Evolutionary conservation across 2,797 vertebrate genomes (phyloP), one percentile per base, ranked within the genome.

Genomic region (Chlorospingus flavigularis): DNA sequence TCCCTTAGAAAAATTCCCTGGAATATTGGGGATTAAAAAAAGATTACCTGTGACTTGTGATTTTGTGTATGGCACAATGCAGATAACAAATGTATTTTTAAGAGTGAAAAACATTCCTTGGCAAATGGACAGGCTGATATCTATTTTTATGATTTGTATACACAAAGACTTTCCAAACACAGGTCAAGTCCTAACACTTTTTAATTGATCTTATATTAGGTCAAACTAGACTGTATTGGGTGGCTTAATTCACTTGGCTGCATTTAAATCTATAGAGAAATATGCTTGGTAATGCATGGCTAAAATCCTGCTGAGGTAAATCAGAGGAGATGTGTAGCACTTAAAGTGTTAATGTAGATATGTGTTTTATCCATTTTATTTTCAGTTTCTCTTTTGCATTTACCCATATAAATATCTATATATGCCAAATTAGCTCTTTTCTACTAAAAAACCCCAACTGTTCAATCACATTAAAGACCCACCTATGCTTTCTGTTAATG

Each of bases 391-490:
- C 61, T 37, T 10, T 58, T 37, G 26, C 17, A 35, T 37, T 84
- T 43, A 43, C 28, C 8, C 23, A 21, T n/a, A 37, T 35, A 58
- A 66, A 51, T 43, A 66, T 13, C 15, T 16, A 75, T 58, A 58
- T n/a, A 67, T 58, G n/a, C 23, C 28, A 67, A 51, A 75, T 66
- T 37, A 37, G 26, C 9, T 51, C n/a, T 43, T 51, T 75, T 75
- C 37, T 43, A 58, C 18, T n/a, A 13, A 58, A 58, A 39, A 21
- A 14, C 0, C 10, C 4, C 6, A 19, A 40, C 6, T 25, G 35
- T 42, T 73, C 35, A 43, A 37, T 28, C 15, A 19, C 24, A 54
- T n/a, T 21, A 43, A 84, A 58, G 26, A 75, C 2, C 3, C 8
- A 67, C 6, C 4, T 10, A 28, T 10, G 10, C 2, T 51, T 75